These are phyloP conservation scores for Cotesia chilonis DNA, from an alignment of 1,140 invertebrate species.

Conservation along the genomic window DNA sequence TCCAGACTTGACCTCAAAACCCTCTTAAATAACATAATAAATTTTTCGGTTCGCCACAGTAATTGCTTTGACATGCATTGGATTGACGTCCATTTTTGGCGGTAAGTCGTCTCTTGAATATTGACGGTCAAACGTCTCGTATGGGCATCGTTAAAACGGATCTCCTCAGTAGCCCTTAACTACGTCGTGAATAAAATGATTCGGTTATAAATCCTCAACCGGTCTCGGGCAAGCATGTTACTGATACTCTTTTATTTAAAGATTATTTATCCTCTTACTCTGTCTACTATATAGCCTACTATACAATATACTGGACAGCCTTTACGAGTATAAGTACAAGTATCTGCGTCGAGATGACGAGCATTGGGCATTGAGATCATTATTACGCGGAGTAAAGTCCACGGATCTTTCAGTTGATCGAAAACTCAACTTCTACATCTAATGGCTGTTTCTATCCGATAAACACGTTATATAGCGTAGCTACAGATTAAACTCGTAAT, in stretches of 20 bases:
- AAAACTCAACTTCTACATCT: too few relatives aligned
- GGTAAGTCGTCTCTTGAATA: constrained; percentile 11
- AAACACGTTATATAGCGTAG: not conserved
- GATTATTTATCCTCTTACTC: constrained; percentile 4
- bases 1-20: too few relatives aligned
- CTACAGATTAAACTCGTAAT: too few relatives aligned
- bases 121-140: constrained; percentile 18
- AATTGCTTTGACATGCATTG: constrained; percentile 31
- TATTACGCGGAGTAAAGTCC: constrained; percentile 26
- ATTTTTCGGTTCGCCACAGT: not conserved
- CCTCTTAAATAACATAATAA: not conserved
- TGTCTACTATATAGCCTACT: not conserved
- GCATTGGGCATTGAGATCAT: constrained; percentile 40
- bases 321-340: constrained; percentile 7
- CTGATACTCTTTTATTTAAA: constrained; percentile 4
- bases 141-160: constrained; percentile 37
- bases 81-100: constrained; percentile 29
- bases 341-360: constrained; percentile 27
- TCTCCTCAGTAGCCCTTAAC: constrained; percentile 33
- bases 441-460: too few relatives aligned
- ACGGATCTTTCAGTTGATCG: too few relatives aligned
- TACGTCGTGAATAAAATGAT: constrained; percentile 40
- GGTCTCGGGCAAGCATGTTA: constrained; percentile 20
- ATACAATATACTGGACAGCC: not conserved
- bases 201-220: constrained; percentile 37